phyloP scores from a whole-genome alignment of 2,888 invertebrate species.

The Nowickia ferox region DNA sequence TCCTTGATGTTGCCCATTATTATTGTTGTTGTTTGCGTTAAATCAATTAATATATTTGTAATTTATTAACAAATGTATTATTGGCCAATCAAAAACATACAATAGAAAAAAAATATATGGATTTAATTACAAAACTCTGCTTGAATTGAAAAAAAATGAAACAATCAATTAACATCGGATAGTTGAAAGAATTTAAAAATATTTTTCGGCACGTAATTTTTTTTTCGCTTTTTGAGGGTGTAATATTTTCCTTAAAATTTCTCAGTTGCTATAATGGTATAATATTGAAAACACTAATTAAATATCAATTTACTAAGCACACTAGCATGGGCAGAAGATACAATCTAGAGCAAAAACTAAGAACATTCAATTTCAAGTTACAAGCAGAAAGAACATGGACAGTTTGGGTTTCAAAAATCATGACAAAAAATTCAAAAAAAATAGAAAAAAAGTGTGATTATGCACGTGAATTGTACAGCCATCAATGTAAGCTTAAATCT shows the following conservation, averaged over 20 bases:
- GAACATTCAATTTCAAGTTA: not conserved
- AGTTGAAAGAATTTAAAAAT: slow-evolving; percentile 58
- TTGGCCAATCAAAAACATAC: slow-evolving; percentile 45
- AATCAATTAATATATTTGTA: slow-evolving; percentile 71
- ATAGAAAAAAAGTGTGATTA: no score
- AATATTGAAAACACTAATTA: not conserved
- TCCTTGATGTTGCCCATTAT: slow-evolving; percentile 53
- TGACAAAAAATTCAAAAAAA: no score
- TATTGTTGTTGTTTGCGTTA: slow-evolving; percentile 59
- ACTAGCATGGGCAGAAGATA: not conserved
- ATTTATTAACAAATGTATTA: slow-evolving; percentile 59
- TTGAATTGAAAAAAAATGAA: slow-evolving; percentile 18
- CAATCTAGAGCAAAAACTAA: not conserved
- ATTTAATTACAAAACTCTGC: slow-evolving; percentile 69
- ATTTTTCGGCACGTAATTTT: slow-evolving; percentile 5
- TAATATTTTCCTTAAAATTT: slow-evolving; percentile 8
- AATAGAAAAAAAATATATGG: not conserved
- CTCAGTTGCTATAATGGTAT: not conserved
- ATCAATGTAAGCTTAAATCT: no score
- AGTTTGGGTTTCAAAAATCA: no score
- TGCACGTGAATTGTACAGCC: no score
- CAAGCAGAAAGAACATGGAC: not conserved
- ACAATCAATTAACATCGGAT: slow-evolving; percentile 44
- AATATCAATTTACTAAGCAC: not conserved
- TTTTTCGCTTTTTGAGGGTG: slow-evolving; percentile 6